phyloP scores from a whole-genome alignment of 1,140 invertebrate species.

The Wasmannia auropunctata region DNA sequence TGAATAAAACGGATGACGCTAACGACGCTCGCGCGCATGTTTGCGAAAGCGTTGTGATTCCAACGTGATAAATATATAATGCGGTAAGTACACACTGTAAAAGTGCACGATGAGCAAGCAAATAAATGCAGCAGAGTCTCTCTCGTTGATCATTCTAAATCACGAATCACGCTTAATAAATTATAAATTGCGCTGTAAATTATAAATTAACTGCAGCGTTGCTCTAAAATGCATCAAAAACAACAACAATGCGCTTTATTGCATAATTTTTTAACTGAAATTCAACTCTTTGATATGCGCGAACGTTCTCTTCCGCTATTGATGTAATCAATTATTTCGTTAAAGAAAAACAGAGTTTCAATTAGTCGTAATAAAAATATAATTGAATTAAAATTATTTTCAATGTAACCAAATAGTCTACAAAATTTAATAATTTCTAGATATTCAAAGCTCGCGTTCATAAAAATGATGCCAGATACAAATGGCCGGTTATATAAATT shows the following conservation, averaged over 20 bases:
- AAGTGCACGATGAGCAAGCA: neutral
- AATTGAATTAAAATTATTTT: neutral
- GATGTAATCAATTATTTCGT: neutral
- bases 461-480: neutral
- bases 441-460: neutral
- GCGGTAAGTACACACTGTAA: neutral
- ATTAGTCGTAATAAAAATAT: neutral
- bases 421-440: neutral
- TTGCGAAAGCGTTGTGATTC: slow-evolving; percentile 7
- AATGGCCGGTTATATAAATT: neutral
- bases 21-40: neutral
- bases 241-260: neutral
- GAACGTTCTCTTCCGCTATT: neutral
- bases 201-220: neutral
- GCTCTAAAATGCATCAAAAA: neutral
- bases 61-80: neutral
- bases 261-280: slow-evolving; percentile 12
- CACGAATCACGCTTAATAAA: neutral
- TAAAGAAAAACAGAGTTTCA: neutral
- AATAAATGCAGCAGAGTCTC: neutral
- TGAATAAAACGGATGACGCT: neutral
- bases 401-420: neutral
- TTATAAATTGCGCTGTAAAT: too few species aligned
- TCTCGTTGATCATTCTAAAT: neutral
- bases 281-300: neutral